Conservation (phyloP, 2,888 invertebrate species). For the Megaustenia siamemsis region DNA sequence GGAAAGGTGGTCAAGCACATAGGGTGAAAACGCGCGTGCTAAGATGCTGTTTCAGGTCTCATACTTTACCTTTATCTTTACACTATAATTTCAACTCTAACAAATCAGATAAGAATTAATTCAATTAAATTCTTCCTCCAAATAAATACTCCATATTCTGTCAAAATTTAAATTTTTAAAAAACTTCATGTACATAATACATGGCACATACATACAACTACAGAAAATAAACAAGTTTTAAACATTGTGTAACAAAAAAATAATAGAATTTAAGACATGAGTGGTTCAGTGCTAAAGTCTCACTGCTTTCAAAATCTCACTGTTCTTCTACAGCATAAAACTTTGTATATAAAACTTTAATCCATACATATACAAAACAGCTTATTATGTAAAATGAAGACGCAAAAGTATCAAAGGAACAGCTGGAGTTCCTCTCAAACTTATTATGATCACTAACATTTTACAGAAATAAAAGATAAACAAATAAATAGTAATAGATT, state of each 20-base stretch:
- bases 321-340: neutral
- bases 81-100: too few species aligned
- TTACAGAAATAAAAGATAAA: neutral
- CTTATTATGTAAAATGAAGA: neutral
- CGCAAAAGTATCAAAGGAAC: neutral
- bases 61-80: too few species aligned
- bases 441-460: conserved; percentile 15
- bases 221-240: neutral
- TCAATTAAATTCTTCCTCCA: too few species aligned
- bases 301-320: neutral
- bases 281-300: neutral
- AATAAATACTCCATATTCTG: neutral
- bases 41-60: too few species aligned
- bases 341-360: too few species aligned
- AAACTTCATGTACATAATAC: too few species aligned
- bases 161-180: neutral
- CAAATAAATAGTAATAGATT: neutral
- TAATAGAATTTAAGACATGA: neutral
- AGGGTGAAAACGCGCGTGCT: too few species aligned
- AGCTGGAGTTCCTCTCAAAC: neutral
- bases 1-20: too few species aligned
- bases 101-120: too few species aligned
- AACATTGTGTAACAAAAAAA: neutral
- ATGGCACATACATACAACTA: neutral
- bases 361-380: too few species aligned